These are phyloP conservation scores for Gallinago undulata DNA, from an alignment of 2,113 vertebrate species.

Conservation along the genomic window DNA sequence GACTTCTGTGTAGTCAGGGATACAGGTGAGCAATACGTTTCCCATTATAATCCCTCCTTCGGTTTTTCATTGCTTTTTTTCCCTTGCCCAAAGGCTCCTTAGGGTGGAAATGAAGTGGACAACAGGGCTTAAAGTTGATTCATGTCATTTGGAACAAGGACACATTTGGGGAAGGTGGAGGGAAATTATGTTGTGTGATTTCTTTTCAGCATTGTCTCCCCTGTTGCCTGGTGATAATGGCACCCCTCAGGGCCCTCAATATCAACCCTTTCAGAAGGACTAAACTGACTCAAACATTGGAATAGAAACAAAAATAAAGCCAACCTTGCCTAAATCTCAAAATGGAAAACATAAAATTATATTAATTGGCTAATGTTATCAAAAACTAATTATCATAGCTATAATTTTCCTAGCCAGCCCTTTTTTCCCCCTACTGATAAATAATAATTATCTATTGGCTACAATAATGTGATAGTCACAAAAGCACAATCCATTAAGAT, in stretches of 20 bases:
- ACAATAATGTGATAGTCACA: constrained; percentile 43
- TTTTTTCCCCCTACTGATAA: constrained; percentile 30
- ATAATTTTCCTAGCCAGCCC: constrained; percentile 51
- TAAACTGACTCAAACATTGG: background rate
- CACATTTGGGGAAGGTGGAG: background rate
- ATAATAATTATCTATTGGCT: constrained; percentile 68
- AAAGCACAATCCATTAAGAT: constrained; percentile 30
- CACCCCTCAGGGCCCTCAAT: background rate
- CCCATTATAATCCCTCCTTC: background rate
- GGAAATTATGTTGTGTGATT: background rate
- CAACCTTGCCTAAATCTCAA: constrained; percentile 18
- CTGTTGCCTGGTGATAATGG: background rate
- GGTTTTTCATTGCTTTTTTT: background rate
- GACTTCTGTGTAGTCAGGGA: background rate
- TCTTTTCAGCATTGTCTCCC: background rate
- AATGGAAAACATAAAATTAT: constrained; percentile 59
- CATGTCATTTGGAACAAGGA: background rate
- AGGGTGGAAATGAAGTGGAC: background rate
- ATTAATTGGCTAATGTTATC: constrained; percentile 56
- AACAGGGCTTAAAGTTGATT: background rate
- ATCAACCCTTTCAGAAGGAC: background rate
- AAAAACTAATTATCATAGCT: constrained; percentile 61
- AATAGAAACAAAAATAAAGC: constrained; percentile 42
- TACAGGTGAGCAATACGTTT: background rate
- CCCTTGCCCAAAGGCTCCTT: background rate